These are phyloP conservation scores for Argyrosomus japonicus DNA, from an alignment of 2,113 vertebrate genomes.

Conservation along the genomic window DNA sequence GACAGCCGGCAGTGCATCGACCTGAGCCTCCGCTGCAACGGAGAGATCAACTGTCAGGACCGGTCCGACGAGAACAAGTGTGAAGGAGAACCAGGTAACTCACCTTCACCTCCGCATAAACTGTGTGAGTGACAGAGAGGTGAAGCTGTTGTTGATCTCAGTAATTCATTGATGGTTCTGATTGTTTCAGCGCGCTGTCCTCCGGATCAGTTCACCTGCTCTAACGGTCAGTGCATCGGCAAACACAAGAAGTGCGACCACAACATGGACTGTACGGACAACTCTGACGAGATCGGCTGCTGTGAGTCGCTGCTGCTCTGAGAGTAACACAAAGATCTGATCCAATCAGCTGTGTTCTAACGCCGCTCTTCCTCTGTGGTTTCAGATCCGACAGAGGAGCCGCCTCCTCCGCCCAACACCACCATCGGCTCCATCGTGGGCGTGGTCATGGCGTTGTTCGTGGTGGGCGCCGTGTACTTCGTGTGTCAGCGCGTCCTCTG, in stretches of 20 bases:
- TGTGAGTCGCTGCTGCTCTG: constrained; percentile 86
- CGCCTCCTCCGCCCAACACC: constrained; percentile 90
- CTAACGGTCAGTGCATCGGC: constrained; percentile 93
- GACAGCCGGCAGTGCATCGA: constrained; percentile 95
- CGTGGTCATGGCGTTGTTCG: constrained; percentile 93
- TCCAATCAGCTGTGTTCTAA: no score
- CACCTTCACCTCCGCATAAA: no score
- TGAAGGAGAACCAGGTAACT: constrained; percentile 72
- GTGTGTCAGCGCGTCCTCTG: constrained; percentile 96
- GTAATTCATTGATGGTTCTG: no score
- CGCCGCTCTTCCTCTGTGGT: constrained; percentile 12
- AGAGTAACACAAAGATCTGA: no score
- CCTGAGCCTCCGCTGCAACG: constrained; percentile 89
- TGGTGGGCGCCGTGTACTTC: constrained; percentile 94
- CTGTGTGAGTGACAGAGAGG: no score
- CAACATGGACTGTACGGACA: constrained; percentile 94
- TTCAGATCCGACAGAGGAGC: constrained; percentile 94
- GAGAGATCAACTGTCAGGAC: constrained; percentile 95
- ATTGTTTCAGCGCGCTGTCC: constrained; percentile 87
- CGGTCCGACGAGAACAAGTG: constrained; percentile 95
- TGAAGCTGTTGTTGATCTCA: no score
- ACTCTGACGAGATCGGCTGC: constrained; percentile 94
- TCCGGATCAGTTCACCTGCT: constrained; percentile 92
- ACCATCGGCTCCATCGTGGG: constrained; percentile 95
- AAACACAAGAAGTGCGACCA: constrained; percentile 97